Conservation (phyloP, 2,888 invertebrate genomes). For the Cryptocheilus praepositus region DNA sequence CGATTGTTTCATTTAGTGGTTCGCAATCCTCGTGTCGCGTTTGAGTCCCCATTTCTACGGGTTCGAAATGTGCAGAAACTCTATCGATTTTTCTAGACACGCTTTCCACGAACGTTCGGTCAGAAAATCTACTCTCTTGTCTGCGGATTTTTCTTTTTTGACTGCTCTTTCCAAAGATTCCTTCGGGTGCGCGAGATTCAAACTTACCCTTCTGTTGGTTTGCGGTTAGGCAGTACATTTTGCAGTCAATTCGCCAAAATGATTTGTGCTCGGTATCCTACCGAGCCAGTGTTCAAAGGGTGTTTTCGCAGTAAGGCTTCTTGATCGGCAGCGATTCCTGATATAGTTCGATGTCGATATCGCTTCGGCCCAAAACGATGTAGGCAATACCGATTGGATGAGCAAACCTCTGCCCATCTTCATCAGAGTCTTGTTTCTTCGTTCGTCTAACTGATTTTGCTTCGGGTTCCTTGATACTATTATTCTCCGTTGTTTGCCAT, state of each 20-base stretch:
- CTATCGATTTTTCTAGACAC: too few species aligned
- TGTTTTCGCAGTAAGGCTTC: slow-evolving; percentile 25
- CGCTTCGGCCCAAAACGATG: slow-evolving; percentile 61
- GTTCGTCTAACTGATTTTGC: slow-evolving; percentile 59
- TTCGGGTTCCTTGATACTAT: slow-evolving; percentile 53
- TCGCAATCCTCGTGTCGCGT: too few species aligned
- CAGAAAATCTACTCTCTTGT: too few species aligned
- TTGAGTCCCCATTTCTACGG: too few species aligned
- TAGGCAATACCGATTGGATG: slow-evolving; percentile 39
- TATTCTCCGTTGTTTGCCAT: slow-evolving; percentile 47
- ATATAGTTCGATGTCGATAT: slow-evolving; percentile 52
- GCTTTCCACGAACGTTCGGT: too few species aligned
- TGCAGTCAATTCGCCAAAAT: slow-evolving; percentile 47
- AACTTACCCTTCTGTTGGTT: slow-evolving; percentile 34
- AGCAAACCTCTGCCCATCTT: slow-evolving; percentile 58
- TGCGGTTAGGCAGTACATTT: slow-evolving; percentile 20
- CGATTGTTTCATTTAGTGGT: too few species aligned
- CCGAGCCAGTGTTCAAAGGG: slow-evolving; percentile 40
- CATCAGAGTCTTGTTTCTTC: slow-evolving; percentile 56
- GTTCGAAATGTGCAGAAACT: too few species aligned
- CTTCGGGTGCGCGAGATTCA: slow-evolving; percentile 30
- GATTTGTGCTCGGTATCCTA: slow-evolving; percentile 35
- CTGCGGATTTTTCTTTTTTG: too few species aligned
- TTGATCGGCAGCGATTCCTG: slow-evolving; percentile 53
- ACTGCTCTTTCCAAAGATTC: too few species aligned